A percentile compares a stretch with the other conserved stretches of the same genome.
phyloP scores from a whole-genome alignment of 2,113 vertebrate genomes.

The Solea solea region DNA sequence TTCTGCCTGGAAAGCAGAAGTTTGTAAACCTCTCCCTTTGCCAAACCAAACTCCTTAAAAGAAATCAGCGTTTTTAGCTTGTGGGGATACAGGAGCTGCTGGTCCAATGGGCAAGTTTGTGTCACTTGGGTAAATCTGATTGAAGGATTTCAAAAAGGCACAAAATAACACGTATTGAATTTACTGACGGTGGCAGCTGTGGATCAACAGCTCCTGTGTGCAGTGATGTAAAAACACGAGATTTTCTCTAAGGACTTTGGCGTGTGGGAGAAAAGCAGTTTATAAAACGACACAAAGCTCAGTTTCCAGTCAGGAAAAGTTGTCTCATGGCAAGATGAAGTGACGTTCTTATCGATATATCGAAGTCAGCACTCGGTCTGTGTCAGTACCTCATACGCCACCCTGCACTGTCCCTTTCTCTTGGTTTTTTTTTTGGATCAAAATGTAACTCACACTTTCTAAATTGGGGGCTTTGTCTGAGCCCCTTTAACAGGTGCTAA shows the following conservation, averaged over 20 bases:
- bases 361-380: background rate
- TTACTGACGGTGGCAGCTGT: background rate
- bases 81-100: background rate
- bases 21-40: background rate
- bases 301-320: no score
- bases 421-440: background rate
- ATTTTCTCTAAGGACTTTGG: background rate
- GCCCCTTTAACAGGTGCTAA: slow-evolving; percentile 50
- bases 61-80: background rate
- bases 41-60: background rate
- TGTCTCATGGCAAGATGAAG: no score
- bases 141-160: background rate
- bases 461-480: slow-evolving; percentile 30
- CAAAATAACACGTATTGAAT: background rate
- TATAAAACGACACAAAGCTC: no score
- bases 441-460: slow-evolving; percentile 30
- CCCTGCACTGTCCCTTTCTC: background rate
- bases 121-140: background rate
- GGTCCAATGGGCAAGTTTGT: background rate
- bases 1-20: no score
- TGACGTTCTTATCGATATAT: no score
- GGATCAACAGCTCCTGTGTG: background rate
- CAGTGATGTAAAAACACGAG: background rate
- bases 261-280: no score
- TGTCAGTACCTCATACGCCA: background rate